phyloP scores from a whole-genome alignment of 2,888 invertebrate species.

The Pyrochroa serraticornis region DNA sequence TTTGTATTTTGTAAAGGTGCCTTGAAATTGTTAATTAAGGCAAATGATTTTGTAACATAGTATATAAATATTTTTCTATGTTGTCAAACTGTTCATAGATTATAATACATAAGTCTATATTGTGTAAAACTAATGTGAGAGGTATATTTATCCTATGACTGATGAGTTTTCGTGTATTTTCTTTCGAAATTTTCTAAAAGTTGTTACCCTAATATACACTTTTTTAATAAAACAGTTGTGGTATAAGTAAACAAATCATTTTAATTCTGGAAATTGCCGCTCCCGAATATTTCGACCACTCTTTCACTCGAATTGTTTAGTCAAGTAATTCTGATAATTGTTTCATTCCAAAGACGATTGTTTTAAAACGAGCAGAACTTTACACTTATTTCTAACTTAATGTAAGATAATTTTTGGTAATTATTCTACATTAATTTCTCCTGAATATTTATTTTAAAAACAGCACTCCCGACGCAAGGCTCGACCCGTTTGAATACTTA shows the following conservation, averaged over 20 bases:
- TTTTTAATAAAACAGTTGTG: slow-evolving; percentile 45
- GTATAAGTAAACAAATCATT: slow-evolving; percentile 11
- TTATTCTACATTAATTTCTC: no score
- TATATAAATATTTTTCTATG: slow-evolving; percentile 74
- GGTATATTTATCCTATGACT: slow-evolving; percentile 54
- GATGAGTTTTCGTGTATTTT: slow-evolving; percentile 45
- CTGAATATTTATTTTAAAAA: no score
- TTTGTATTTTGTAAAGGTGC: slow-evolving; percentile 59
- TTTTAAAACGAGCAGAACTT: no score
- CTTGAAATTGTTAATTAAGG: slow-evolving; percentile 66
- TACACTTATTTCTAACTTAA: no score
- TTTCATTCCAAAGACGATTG: no score
- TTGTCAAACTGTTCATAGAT: slow-evolving; percentile 61
- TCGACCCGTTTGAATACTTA: no score
- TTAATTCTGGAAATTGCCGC: no score
- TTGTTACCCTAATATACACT: slow-evolving; percentile 52
- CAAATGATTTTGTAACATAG: slow-evolving; percentile 73
- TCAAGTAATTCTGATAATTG: no score
- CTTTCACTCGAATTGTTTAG: no score
- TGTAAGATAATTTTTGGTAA: no score
- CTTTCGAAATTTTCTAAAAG: slow-evolving; percentile 48
- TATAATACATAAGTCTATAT: slow-evolving; percentile 42
- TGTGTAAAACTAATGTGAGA: slow-evolving; percentile 53
- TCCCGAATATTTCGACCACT: no score
- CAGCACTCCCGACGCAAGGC: no score